Base-by-base conservation (phyloP, 2,797 vertebrate species). In the Halcyon badia region DNA sequence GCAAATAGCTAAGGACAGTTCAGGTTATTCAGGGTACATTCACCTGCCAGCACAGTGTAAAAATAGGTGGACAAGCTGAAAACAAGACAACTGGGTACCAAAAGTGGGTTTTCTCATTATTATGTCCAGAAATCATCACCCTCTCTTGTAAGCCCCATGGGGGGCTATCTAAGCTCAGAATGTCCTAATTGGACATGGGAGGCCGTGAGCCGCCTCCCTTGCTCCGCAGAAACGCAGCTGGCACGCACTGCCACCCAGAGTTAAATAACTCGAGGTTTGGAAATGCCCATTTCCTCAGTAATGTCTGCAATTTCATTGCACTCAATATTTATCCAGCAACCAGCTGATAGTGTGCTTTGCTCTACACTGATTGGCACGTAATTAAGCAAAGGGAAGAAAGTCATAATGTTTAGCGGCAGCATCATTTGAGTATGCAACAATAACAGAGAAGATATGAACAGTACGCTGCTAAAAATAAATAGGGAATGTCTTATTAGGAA, bases 381-480 rank as follows among this genome's bases (percentile, higher is more conserved):
- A 96, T 96, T 96, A 97, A 95, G 93, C 76, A 92, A 76, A 93
- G 93, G 77, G 65, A 92, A 95, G 94, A 46, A 89, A 97, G 90
- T 87, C 93, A 48, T 93, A 87, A 95, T 61, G 92, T 95, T 96
- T 92, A 91, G 73, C 39, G 8, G 89, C 69, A 87, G 37, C 94
- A 89, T n/a, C 93, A 89, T 87, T 94, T 66, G 83, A 92, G 91
- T 91, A 21, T 95, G 94, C 71, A 73, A 87, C 93, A 94, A 78
- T 52, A 92, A 64, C 82, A 73, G 79, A 89, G 33, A 65, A 90
- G 90, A 94, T 92, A 48, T n/a, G 92, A 96, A 94, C 15, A 8
- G 57, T 60, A 13, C 19, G 16, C 85, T 80, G 80, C 96, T 96
- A 92, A 93, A 95, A 96, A 94, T 94, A 96, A 93, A 91, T 64